phyloP scores from a whole-genome alignment of 2,113 vertebrate genomes.

The Saguinus imperator region DNA sequence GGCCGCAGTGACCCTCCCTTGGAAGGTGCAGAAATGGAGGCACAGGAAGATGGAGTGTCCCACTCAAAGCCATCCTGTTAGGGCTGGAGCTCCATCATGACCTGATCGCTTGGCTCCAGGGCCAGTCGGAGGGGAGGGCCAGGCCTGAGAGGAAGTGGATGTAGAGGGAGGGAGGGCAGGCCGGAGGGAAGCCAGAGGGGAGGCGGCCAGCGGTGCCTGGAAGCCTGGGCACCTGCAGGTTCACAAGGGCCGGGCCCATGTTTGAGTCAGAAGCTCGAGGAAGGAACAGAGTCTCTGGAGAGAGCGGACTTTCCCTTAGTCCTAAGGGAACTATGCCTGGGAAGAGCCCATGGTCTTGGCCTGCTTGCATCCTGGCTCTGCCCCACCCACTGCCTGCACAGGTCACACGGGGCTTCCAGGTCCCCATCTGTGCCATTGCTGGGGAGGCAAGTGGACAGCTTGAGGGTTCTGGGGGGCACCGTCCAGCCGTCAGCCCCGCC shows the following conservation, averaged over 20 bases:
- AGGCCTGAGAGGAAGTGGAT: no score
- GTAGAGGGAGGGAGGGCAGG: no score
- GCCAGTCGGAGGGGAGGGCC: background rate
- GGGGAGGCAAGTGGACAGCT: rapidly evolving
- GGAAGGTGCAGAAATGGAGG: background rate
- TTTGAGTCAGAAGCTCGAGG: background rate
- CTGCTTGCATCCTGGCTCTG: background rate
- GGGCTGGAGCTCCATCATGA: background rate
- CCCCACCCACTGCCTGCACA: background rate
- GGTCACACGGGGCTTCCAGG: no score
- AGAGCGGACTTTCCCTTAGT: no score
- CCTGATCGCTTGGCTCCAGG: background rate
- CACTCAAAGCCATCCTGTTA: background rate
- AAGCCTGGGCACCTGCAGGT: background rate
- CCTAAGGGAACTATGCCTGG: no score
- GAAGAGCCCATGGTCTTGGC: no score
- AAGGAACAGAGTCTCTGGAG: no score
- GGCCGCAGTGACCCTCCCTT: background rate
- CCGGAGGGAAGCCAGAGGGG: background rate
- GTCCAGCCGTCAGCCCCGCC: background rate
- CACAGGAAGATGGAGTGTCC: no score
- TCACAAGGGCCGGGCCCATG: background rate
- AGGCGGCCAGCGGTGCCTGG: no score
- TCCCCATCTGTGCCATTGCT: background rate
- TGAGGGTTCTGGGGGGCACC: no score